Evolutionary conservation across 2,888 invertebrate genomes (phyloP).

Genomic region (Eupsilia transversa): DNA sequence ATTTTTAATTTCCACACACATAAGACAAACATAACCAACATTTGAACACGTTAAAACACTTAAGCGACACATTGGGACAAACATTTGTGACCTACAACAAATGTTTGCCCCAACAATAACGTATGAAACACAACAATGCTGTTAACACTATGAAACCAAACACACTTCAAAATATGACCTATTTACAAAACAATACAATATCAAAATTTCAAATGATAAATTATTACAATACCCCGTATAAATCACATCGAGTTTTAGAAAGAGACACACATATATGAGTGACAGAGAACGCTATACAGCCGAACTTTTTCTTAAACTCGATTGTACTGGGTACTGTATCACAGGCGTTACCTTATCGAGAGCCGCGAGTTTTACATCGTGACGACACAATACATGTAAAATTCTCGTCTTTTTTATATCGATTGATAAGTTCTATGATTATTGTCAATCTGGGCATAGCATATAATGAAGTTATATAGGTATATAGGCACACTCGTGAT

Average conservation of each 20-base stretch:
- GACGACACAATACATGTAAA: constrained; percentile 19
- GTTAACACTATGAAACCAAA: not conserved
- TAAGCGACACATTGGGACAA: constrained; percentile 26
- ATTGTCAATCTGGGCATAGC: constrained; percentile 81
- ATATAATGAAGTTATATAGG: constrained; percentile 62
- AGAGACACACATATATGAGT: not conserved
- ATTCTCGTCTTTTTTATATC: constrained; percentile 5
- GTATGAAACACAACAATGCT: constrained; percentile 8
- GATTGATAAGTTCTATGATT: constrained; percentile 37
- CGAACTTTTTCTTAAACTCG: constrained; percentile 9
- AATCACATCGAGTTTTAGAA: constrained; percentile 26
- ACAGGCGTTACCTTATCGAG: constrained; percentile 17
- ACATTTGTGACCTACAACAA: constrained; percentile 45
- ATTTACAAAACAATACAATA: constrained; percentile 10
- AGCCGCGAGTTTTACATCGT: constrained; percentile 26
- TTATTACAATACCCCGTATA: not conserved
- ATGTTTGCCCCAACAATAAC: constrained; percentile 22
- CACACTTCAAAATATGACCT: constrained; percentile 25
- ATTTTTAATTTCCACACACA: constrained; percentile 41
- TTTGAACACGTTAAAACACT: constrained; percentile 7
- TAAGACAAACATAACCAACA: not conserved
- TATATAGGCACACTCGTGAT: constrained; percentile 50
- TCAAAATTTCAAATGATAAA: constrained; percentile 16
- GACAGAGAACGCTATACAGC: not conserved
- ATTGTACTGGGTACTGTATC: not conserved